Evolutionary conservation across 2,797 vertebrate genomes (phyloP).

Genomic region (Oceanodroma leucorhoa): DNA sequence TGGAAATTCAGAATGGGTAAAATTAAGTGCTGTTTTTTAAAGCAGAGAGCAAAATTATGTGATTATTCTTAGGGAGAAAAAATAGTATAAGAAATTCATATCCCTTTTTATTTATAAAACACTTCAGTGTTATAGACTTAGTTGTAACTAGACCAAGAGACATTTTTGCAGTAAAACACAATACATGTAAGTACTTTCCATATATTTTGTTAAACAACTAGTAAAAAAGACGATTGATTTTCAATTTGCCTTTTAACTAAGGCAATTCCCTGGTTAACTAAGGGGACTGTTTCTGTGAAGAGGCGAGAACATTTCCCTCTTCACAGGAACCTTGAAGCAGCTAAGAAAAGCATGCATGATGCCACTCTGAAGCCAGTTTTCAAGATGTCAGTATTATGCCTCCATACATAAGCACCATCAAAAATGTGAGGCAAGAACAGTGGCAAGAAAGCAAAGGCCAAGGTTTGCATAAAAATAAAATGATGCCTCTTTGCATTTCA

Average conservation of each 20-base stretch:
- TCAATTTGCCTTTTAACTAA: background rate
- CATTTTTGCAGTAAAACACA: background rate
- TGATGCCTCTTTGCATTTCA: background rate
- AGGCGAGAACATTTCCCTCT: fast-evolving
- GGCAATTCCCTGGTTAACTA: background rate
- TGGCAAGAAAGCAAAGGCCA: background rate
- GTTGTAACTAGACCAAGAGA: background rate
- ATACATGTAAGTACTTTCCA: background rate
- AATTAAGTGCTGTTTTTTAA: background rate
- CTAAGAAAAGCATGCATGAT: background rate
- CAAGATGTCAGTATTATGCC: background rate
- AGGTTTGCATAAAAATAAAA: background rate
- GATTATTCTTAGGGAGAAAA: background rate
- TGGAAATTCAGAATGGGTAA: background rate
- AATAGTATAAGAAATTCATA: background rate
- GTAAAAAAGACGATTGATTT: background rate
- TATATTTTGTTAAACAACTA: background rate
- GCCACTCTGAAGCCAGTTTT: background rate
- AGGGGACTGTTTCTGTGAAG: background rate
- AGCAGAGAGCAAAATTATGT: background rate
- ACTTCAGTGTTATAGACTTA: background rate
- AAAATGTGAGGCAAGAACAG: background rate
- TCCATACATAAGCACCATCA: background rate
- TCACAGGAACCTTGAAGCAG: background rate
- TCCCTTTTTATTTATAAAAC: background rate